phyloP scores from a whole-genome alignment of 2,113 vertebrate species.

The Vidua chalybeata region DNA sequence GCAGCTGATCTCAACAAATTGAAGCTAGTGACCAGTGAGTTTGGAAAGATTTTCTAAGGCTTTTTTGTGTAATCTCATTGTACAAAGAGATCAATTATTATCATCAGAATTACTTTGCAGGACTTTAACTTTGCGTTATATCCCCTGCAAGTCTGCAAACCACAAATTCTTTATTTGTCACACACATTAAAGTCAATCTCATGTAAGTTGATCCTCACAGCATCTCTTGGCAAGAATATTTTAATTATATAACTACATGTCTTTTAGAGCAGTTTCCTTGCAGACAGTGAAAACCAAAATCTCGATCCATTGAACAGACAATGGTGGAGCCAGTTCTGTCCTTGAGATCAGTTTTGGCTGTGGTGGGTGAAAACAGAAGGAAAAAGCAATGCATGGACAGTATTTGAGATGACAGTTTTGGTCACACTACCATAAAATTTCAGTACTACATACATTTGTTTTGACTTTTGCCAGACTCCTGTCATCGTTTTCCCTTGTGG shows the following conservation, averaged over 20 bases:
- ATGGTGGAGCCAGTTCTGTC: background rate
- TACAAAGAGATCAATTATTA: background rate
- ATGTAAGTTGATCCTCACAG: background rate
- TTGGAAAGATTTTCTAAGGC: background rate
- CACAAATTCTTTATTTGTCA: background rate
- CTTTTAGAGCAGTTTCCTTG: background rate
- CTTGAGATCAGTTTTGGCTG: background rate
- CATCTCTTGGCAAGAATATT: background rate
- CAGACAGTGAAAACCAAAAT: background rate
- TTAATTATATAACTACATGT: background rate
- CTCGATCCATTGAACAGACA: fast-evolving
- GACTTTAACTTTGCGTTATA: background rate
- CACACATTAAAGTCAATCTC: background rate
- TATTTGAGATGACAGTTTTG: background rate
- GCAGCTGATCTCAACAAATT: background rate
- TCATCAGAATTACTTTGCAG: background rate
- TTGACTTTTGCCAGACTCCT: background rate
- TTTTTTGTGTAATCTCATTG: background rate
- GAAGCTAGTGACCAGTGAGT: background rate
- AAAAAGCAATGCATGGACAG: background rate
- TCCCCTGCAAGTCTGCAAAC: background rate
- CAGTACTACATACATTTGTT: background rate
- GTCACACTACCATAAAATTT: background rate
- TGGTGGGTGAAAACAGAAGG: background rate
- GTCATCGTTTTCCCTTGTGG: background rate